Evolutionary conservation across 2,888 invertebrate genomes (phyloP).

Genomic region (Chironomus tentans): DNA sequence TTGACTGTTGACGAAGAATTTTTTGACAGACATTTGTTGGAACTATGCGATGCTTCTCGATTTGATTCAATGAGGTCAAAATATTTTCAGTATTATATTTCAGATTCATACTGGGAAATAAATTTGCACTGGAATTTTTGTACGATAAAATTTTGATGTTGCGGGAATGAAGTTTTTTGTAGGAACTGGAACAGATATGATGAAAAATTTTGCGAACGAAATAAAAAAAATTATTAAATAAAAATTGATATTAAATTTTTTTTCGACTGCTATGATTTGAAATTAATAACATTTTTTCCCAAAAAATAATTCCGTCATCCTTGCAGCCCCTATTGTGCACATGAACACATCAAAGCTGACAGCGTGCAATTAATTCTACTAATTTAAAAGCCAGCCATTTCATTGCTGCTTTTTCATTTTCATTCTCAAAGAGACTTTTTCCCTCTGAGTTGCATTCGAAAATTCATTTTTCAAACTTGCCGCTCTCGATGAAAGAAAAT

Average conservation of each 20-base stretch:
- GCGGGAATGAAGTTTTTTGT: no score
- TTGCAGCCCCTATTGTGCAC: neutral
- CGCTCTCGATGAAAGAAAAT: neutral
- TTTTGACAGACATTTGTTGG: slow-evolving; percentile 11
- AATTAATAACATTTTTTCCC: neutral
- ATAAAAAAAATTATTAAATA: no score
- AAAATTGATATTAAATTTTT: neutral
- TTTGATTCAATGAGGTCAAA: slow-evolving; percentile 9
- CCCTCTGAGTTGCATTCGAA: neutral
- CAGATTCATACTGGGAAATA: no score
- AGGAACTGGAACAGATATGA: no score
- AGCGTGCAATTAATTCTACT: slow-evolving; percentile 13
- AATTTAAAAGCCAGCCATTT: slow-evolving; percentile 3
- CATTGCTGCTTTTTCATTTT: neutral
- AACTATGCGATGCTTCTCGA: neutral
- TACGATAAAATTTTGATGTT: no score
- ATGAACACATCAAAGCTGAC: neutral
- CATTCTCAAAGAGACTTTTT: neutral
- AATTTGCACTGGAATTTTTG: no score
- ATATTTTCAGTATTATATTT: neutral
- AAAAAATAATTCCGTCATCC: no score
- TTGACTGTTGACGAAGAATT: neutral
- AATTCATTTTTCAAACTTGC: neutral
- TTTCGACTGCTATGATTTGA: neutral
- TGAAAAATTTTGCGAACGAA: no score